phyloP scores from a whole-genome alignment of 1,140 invertebrate genomes.

The Formica selysi region DNA sequence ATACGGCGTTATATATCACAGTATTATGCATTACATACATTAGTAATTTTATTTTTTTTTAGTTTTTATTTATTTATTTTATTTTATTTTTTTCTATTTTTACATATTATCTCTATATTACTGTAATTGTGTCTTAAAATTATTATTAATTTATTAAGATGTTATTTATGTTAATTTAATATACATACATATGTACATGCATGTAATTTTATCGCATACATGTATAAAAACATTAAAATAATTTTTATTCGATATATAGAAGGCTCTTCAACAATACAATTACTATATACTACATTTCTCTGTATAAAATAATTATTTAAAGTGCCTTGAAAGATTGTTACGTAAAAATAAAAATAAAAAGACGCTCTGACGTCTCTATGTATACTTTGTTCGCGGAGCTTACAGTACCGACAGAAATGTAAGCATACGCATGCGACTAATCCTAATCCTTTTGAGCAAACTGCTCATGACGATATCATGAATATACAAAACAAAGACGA shows the following conservation, averaged over 20 bases:
- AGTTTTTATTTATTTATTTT: not conserved
- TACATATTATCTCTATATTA: not conserved
- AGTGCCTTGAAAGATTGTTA: conserved; percentile 13
- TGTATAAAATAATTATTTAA: conserved; percentile 55
- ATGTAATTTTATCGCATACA: not conserved
- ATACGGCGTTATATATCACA: not conserved
- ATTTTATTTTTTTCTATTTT: conserved; percentile 8
- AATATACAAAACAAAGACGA: conserved; percentile 50
- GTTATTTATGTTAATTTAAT: not conserved
- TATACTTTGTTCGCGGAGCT: not conserved
- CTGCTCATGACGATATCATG: conserved; percentile 54
- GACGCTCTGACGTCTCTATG: not conserved
- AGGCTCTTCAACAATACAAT: not conserved
- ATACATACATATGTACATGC: not conserved
- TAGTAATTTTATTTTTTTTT: not conserved
- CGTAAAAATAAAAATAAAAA: conserved; percentile 1
- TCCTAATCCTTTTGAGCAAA: conserved; percentile 53
- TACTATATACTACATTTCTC: conserved; percentile 36
- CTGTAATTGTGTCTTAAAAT: not conserved
- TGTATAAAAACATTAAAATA: not conserved
- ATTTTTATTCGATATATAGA: not conserved
- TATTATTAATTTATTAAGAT: conserved; percentile 3
- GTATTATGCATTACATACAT: not conserved
- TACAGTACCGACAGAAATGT: conserved; percentile 18
- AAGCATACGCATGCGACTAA: conserved; percentile 41